phyloP scores from a whole-genome alignment of 2,888 invertebrate species.

The Ormyrus labotus region DNA sequence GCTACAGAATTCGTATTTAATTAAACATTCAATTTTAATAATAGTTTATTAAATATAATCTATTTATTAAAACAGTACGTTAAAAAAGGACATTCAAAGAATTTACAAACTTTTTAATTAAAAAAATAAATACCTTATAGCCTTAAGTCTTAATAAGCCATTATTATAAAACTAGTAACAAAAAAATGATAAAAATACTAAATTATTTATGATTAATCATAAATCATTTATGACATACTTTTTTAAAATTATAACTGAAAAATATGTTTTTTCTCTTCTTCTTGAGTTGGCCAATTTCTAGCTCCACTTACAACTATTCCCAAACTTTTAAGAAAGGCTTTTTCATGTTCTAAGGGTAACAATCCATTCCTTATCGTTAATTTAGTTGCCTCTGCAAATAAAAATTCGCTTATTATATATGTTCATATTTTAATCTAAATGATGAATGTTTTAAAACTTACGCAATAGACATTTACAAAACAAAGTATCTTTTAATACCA shows the following conservation, averaged over 20 bases:
- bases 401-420: slow-evolving; percentile 2
- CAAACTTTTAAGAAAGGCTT: slow-evolving; percentile 43
- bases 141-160: not conserved
- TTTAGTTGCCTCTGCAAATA: slow-evolving; percentile 43
- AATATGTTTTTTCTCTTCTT: slow-evolving; percentile 13
- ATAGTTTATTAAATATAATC: too few relatives aligned
- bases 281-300: slow-evolving; percentile 31
- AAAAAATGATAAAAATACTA: not conserved
- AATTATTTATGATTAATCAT: not conserved
- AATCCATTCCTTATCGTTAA: slow-evolving; percentile 36
- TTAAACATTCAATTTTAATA: too few relatives aligned
- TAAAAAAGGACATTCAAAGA: not conserved
- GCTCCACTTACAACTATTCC: slow-evolving; percentile 36
- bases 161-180: slow-evolving; percentile 26
- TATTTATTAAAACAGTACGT: not conserved
- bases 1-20: too few relatives aligned
- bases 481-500: slow-evolving; percentile 49
- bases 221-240: not conserved
- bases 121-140: not conserved
- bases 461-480: slow-evolving; percentile 47
- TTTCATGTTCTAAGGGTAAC: slow-evolving; percentile 46
- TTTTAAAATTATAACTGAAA: not conserved
- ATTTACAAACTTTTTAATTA: not conserved
- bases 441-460: slow-evolving; percentile 17
- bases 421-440: too few relatives aligned